Base-by-base conservation (phyloP, 2,888 invertebrate species). In the Hyposoter didymator region DNA sequence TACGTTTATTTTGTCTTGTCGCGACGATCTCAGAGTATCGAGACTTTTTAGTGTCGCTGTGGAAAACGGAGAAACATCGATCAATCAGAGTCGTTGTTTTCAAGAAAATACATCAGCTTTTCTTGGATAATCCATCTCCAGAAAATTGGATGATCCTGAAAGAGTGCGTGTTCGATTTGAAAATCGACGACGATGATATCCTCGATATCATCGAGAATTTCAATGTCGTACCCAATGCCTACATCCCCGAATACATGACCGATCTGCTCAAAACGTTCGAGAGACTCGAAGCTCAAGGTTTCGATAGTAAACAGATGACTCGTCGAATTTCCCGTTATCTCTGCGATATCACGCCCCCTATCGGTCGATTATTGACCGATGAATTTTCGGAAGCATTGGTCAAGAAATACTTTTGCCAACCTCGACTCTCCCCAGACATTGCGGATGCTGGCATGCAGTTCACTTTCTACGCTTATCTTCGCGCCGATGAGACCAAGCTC, bases 1-100 rank as follows among this genome's bases (percentile, higher is more conserved):
- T 94, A 14, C 89, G 92, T 28, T 4, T 93, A 8, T 81, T 91
- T 22, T 88, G 83, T 32, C 78, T 88, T 12, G 85, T 91, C 0
- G 88, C 89, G 0, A 39, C 90, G 4, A 78, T 85, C 0, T 66
- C 83, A 0, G 84, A 90, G 1, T 69, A 88, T 0, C 19, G 67
- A 0, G 17, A 66, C 0, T 89, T 91, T 17, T 72, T 91, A 0
- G 22, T 39, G 0, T 43, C 76, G 0, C 75, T 87, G 0, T 91
- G 91, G 92, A 70, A 49, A 0, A 67, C 7, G 0, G 89, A 92
- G 7, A 80, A 39, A 0, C 90, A 93, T 64, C 32, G 84, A 39
- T 90, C 92, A 3, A 89, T 93, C n/a, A 89, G 91, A 0, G 72
- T 85, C 3, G 72, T 93, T 2, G 17, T 93, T 1, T 88, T 90